Conservation (phyloP, 2,888 invertebrate species). For the Congeria kusceri region DNA sequence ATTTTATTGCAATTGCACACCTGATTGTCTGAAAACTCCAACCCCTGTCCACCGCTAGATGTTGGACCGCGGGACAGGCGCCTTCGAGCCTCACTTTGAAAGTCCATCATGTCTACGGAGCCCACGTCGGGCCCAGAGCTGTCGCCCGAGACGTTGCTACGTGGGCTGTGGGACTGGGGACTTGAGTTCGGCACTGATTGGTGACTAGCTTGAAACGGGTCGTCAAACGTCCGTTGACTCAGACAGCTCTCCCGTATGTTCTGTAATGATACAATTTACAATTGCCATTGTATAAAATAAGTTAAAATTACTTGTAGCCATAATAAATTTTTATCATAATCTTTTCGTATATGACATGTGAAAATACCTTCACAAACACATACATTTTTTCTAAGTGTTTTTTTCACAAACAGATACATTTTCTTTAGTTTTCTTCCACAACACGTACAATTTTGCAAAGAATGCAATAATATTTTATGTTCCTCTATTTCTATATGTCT, state of each 20-base stretch:
- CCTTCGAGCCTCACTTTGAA: constrained; percentile 60
- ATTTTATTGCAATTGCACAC: constrained; percentile 32
- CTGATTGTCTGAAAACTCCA: constrained; percentile 61
- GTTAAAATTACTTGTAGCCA: too few species aligned
- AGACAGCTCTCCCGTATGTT: constrained; percentile 56
- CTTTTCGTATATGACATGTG: too few species aligned
- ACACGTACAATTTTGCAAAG: too few species aligned
- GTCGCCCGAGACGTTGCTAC: constrained; percentile 44
- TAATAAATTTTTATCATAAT: too few species aligned
- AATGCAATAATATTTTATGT: too few species aligned
- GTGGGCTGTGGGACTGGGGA: constrained; percentile 40
- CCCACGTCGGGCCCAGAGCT: constrained; percentile 55
- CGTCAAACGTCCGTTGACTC: constrained; percentile 52
- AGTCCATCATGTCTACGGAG: constrained; percentile 64
- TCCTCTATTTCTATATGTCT: too few species aligned
- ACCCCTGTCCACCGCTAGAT: constrained; percentile 52
- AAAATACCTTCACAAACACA: too few species aligned
- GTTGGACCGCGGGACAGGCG: constrained; percentile 63
- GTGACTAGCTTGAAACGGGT: constrained; percentile 40
- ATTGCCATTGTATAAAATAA: too few species aligned
- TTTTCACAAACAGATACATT: too few species aligned
- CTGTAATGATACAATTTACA: constrained; percentile 20
- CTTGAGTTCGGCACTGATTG: constrained; percentile 58
- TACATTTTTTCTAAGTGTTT: too few species aligned
- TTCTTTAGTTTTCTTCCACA: too few species aligned